Evolutionary conservation across 2,888 invertebrate genomes (phyloP).

Genomic region (Pediacus dermestoides): DNA sequence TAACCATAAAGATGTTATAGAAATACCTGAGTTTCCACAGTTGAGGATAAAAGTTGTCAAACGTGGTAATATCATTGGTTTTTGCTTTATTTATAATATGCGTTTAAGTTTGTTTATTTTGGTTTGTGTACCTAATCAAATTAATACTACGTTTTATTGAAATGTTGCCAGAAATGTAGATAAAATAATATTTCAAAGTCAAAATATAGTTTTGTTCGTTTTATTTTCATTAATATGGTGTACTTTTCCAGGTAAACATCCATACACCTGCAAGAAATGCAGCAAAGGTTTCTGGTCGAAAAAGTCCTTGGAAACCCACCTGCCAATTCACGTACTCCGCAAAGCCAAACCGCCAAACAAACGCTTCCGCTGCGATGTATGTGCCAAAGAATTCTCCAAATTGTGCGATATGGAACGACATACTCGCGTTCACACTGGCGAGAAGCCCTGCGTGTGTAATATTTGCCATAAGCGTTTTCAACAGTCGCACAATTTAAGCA

Average conservation of each 20-base stretch:
- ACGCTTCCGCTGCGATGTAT: slow-evolving; percentile 41
- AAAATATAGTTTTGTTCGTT: no score
- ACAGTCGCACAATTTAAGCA: slow-evolving; percentile 46
- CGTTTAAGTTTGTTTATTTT: no score
- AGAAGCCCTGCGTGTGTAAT: slow-evolving; percentile 45
- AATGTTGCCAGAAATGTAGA: no score
- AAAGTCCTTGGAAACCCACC: slow-evolving; percentile 36
- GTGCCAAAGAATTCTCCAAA: slow-evolving; percentile 43
- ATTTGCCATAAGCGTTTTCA: slow-evolving; percentile 42
- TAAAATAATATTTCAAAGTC: no score
- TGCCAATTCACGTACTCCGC: slow-evolving; percentile 38
- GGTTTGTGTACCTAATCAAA: no score
- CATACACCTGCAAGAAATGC: slow-evolving; percentile 43
- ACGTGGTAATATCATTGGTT: no score
- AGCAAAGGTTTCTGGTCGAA: slow-evolving; percentile 38
- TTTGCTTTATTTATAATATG: no score
- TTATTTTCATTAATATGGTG: background rate
- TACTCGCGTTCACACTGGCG: slow-evolving; percentile 46
- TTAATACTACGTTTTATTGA: no score
- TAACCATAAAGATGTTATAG: slow-evolving; percentile 14
- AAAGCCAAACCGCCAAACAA: slow-evolving; percentile 33
- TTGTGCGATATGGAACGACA: slow-evolving; percentile 46
- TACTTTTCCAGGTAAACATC: slow-evolving; percentile 42
- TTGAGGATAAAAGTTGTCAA: slow-evolving; percentile 21
- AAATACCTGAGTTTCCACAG: slow-evolving; percentile 22